These are phyloP conservation scores for Gerris lacustris DNA, from an alignment of 2,888 invertebrate species.

Conservation along the genomic window DNA sequence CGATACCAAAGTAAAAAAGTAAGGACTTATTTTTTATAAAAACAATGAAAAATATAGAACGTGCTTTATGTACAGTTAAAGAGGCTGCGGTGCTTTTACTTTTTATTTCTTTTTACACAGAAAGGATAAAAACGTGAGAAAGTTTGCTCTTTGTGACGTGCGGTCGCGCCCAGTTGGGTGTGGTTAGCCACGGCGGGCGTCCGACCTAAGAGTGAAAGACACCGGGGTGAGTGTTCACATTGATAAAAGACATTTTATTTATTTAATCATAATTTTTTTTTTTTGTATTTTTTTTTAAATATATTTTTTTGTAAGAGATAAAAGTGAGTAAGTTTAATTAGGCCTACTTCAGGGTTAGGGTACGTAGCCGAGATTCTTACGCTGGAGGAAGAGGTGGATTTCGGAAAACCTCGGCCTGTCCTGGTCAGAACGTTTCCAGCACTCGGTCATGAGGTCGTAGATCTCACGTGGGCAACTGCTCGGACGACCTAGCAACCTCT, in stretches of 20 bases:
- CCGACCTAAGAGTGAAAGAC: neutral
- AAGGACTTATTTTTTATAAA: too few species aligned
- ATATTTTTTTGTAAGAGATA: too few species aligned
- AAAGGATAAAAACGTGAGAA: neutral
- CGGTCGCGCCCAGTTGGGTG: neutral
- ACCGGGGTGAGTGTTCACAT: slow-evolving; percentile 5
- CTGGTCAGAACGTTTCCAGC: slow-evolving; percentile 71
- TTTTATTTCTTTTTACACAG: neutral
- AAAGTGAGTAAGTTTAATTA: slow-evolving; percentile 1
- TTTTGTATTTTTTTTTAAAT: too few species aligned
- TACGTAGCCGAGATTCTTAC: slow-evolving; percentile 55
- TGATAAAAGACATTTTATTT: neutral
- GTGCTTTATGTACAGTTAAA: slow-evolving; percentile 5
- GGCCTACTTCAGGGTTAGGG: slow-evolving; percentile 29
- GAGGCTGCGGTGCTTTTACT: slow-evolving; percentile 1
- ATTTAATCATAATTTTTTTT: too few species aligned
- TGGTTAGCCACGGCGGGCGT: neutral
- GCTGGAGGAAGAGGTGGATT: slow-evolving; percentile 68
- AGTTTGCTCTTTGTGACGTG: neutral
- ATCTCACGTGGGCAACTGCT: slow-evolving; percentile 72
- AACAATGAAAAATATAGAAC: neutral
- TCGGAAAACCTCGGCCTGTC: slow-evolving; percentile 78
- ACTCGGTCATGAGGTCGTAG: slow-evolving; percentile 82
- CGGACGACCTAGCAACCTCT: slow-evolving; percentile 51
- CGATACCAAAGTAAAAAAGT: too few species aligned